Base-by-base conservation (phyloP, 2,113 vertebrate species). In the Elaphurus davidianus region DNA sequence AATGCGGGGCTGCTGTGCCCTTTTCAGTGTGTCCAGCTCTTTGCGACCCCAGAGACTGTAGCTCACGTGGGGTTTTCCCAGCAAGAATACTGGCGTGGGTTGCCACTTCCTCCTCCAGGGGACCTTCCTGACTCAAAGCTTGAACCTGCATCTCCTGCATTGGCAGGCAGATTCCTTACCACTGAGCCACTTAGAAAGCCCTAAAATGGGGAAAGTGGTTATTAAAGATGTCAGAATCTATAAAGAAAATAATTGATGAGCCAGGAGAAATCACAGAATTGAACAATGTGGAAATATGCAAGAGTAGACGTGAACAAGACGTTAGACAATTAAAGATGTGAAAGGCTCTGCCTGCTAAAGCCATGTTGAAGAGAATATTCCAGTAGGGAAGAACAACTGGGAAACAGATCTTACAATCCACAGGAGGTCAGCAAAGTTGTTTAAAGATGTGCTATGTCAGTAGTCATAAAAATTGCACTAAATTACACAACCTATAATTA, bases 401-500 rank as follows among this genome's bases (percentile, higher is more conserved):
- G 88, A 81, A 91, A 93, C 45, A 60, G 59, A 87, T 97, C 79
- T 91, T 90, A 84, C 30, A 94, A 47, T 90, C 62, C 52, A 89
- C 45, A 60, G 86, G 40, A 87, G 47, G 78, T 89, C 91, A 82
- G 74, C 55, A 97, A 94, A 76, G 43, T 81, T 81, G 84, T 92
- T 94, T 94, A 97, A 96, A 98, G 87, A 86, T 83, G 28, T n/a
- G 28, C 50, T 85, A 14, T 95, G 74, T 96, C 93, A 90, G 91
- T 91, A 94, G 60, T 82, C 74, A 59, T 36, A 97, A 92, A 96
- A 94, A 96, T 54, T 90, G 83, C 84, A 95, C 87, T 86, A 92
- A 88, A 76, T 96, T 96, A 78, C 33, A 93, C 54, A 92, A 97
- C 45, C 60, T 43, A 62, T 93, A 97, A 98, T 98, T 98, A 98